phyloP scores from a whole-genome alignment of 2,888 invertebrate genomes.

The Trichacis sp. region DNA sequence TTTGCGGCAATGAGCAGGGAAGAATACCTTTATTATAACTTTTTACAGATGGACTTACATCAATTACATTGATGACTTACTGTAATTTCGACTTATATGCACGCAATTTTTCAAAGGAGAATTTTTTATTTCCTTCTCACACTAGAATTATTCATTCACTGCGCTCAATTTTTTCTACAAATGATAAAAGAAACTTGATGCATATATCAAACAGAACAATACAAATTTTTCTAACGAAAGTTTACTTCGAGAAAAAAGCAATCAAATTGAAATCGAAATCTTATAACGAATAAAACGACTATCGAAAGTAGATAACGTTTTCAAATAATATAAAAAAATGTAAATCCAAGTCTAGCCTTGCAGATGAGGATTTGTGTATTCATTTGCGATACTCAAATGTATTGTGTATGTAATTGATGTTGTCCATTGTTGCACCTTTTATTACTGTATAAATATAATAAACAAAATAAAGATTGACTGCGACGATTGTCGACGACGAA shows the following conservation, averaged over 20 bases:
- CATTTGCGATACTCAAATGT: constrained; percentile 9
- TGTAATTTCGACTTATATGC: neutral
- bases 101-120: neutral
- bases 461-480: constrained; percentile 24
- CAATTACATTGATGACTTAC: constrained; percentile 27
- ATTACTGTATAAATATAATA: constrained; percentile 15
- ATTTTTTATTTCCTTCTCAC: neutral
- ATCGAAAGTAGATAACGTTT: too few species aligned
- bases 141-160: neutral
- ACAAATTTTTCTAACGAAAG: too few species aligned
- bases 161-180: neutral
- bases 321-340: too few species aligned
- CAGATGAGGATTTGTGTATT: neutral
- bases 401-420: constrained; percentile 32
- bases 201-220: too few species aligned
- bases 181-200: too few species aligned
- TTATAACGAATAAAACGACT: too few species aligned
- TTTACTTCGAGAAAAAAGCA: too few species aligned
- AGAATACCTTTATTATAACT: constrained; percentile 8
- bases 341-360: neutral
- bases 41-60: constrained; percentile 25
- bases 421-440: constrained; percentile 32
- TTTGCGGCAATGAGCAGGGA: neutral
- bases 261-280: too few species aligned
- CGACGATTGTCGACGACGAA: constrained; percentile 27